Evolutionary conservation across 2,113 vertebrate species (phyloP), one percentile per base, ranked within the genome.

Genomic region (Atlantisia rogersi): DNA sequence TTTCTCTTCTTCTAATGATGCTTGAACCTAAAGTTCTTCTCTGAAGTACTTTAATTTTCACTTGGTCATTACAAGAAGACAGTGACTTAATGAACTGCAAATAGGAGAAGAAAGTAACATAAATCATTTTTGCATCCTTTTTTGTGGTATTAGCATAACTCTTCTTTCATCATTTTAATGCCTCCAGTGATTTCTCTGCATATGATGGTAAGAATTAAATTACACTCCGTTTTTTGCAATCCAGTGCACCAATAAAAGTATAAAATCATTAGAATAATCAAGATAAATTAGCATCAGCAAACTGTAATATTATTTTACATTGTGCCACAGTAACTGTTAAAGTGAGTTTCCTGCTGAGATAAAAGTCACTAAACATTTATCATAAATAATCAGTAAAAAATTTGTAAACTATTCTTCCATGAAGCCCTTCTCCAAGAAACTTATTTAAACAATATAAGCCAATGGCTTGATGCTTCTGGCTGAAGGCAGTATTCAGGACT

Each of bases 71-170:
- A 98, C 90, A 82, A 97, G 97, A 97, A 98, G 98, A 98, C 98
- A 98, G 98, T 98, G 98, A 99, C 98, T 98, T 99, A 99, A 99
- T 99, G 98, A 99, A 98, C 98, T 98, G 98, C 97, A 98, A 98
- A 99, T 98, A 97, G 97, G 91, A 98, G 98, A 98, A 95, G 98
- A 98, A 98, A 98, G 97, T 97, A 97, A 76, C 97, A 98, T 99
- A 98, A 99, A 99, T 99, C 98, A 99, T 98, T 96, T 98, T 97
- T 91, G 64, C 94, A 93, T 95, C 82, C 71, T 95, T 97, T 95
- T 97, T 97, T 74, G 70, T 96, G 95, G 86, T 96, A 97, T 98
- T 98, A 97, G 98, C 96, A 96, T 97, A 91, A 88, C 92, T 95
- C 91, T 96, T 97, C 97, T 97, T 98, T 98, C 96, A 98, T 98